These are phyloP conservation scores for Leucoma salicis DNA, from an alignment of 2,888 invertebrate species.

Conservation along the genomic window DNA sequence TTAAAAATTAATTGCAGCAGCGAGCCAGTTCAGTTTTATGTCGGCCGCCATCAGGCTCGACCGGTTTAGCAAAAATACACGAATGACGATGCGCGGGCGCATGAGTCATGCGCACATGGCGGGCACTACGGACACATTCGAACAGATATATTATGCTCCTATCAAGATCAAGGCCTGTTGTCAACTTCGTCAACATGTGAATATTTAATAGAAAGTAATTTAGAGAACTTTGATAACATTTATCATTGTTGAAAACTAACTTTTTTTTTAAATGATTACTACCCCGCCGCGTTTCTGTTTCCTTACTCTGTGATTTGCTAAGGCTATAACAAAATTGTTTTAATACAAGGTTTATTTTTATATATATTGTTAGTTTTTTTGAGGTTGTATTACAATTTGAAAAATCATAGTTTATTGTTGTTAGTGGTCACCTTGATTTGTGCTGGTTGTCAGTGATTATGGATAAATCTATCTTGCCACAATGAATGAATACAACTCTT, in stretches of 20 bases:
- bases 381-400: too few relatives aligned
- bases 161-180: constrained; percentile 34
- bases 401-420: too few relatives aligned
- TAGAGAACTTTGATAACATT: constrained; percentile 24
- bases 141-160: constrained; percentile 39
- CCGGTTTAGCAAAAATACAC: constrained; percentile 52
- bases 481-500: too few relatives aligned
- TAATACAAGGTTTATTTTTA: too few relatives aligned
- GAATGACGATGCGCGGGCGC: constrained; percentile 21
- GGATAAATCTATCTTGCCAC: too few relatives aligned
- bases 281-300: too few relatives aligned
- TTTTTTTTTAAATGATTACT: constrained; percentile 10
- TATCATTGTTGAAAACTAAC: constrained; percentile 7
- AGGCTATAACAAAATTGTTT: too few relatives aligned
- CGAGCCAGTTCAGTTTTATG: constrained; percentile 30
- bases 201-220: constrained; percentile 31
- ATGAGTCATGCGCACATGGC: constrained; percentile 51
- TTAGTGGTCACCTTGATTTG: too few relatives aligned
- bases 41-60: constrained; percentile 21
- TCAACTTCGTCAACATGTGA: constrained; percentile 23
- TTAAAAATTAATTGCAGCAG: constrained; percentile 42
- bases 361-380: too few relatives aligned
- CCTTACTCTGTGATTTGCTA: too few relatives aligned
- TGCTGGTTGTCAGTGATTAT: too few relatives aligned
- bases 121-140: constrained; percentile 34